Evolutionary conservation across 2,113 vertebrate genomes (phyloP).

Genomic region (Nothocercus nigrocapillus): DNA sequence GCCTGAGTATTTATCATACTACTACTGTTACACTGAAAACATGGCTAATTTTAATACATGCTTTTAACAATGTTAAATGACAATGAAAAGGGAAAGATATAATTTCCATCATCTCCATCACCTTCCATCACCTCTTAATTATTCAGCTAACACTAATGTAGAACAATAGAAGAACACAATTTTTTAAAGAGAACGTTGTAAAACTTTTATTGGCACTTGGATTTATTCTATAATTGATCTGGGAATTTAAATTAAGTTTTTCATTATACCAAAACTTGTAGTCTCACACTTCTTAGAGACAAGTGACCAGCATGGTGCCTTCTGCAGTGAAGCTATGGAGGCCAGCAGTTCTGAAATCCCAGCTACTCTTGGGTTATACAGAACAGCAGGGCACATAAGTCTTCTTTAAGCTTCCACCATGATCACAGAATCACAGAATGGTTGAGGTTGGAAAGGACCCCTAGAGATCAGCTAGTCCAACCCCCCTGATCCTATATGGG

Average conservation of each 20-base stretch:
- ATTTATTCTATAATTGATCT: background rate
- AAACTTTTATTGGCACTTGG: background rate
- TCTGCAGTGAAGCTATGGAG: background rate
- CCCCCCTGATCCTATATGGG: background rate
- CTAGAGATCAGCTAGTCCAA: no score
- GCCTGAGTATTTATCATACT: background rate
- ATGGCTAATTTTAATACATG: background rate
- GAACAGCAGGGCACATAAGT: background rate
- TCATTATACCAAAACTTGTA: background rate
- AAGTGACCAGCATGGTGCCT: background rate
- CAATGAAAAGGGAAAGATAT: constrained; percentile 21
- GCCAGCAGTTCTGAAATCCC: background rate
- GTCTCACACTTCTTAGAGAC: background rate
- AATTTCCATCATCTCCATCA: background rate
- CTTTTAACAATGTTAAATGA: background rate
- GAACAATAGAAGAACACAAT: background rate
- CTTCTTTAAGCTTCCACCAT: background rate
- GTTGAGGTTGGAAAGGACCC: no score
- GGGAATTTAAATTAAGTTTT: constrained; percentile 8
- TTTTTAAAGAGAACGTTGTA: background rate
- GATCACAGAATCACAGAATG: no score
- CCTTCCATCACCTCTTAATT: background rate
- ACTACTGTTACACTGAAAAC: background rate
- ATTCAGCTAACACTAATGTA: background rate
- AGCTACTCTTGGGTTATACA: background rate